Base-by-base conservation (phyloP, 1,140 invertebrate species). In the Diplogasteroides magnus region DNA sequence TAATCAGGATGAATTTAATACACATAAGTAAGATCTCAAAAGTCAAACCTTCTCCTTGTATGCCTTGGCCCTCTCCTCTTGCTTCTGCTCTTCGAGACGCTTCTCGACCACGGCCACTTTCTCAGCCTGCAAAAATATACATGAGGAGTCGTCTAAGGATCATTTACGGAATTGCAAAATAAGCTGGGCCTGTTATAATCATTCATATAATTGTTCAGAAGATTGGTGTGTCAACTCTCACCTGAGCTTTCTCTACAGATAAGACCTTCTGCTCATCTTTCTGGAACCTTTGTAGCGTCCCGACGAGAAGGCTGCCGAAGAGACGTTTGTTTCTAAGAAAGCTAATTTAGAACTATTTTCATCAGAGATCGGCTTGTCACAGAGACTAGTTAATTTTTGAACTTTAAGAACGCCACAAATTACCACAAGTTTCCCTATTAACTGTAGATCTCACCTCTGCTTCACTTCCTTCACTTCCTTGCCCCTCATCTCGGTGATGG, bases 381-480 rank as follows among this genome's bases (percentile, higher is more conserved):
- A n/a, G n/a, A n/a, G n/a, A n/a, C n/a, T 61, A 13, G 25, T 61
- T 61, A 15, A 26, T 61, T 14, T 13, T 61, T 25, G 23, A 29
- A 26, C 0, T 61, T 13, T 29, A 61, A 61, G 55, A 56, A n/a
- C n/a, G n/a, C n/a, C n/a, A n/a, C n/a, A n/a, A n/a, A n/a, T n/a
- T n/a, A n/a, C n/a, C n/a, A n/a, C n/a, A n/a, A n/a, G n/a, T n/a
- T n/a, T n/a, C n/a, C n/a, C n/a, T 65, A 28, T 65, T 65, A 6
- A 56, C 63, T 2, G 63, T 65, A 15, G 55, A 37, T 28, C 57
- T 67, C 31, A 67, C n/a, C 26, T 67, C 11, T 31, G 28, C n/a
- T 63, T 56, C 2, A 68, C 66, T 23, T 68, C 66, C 57, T 68
- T 68, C 25, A 63, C 58, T 56, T 68, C 66, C 14, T 27, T 68